Conservation (phyloP, 2,888 invertebrate genomes). For the Matsumyia berberina region DNA sequence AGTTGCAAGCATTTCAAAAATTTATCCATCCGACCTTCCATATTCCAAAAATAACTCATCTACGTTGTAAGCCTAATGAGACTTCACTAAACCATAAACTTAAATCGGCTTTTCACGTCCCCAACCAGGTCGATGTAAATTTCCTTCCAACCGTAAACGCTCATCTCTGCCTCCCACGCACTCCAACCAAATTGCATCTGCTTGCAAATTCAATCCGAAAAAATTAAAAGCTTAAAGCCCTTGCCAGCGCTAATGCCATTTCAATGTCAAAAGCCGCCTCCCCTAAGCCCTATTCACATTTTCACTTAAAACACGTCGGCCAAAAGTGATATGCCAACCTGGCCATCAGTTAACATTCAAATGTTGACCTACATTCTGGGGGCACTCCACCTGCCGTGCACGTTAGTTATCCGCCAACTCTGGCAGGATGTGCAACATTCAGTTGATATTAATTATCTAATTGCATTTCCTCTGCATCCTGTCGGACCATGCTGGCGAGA, state of each 20-base stretch:
- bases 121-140: background rate
- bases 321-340: background rate
- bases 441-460: slow-evolving; percentile 67
- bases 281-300: background rate
- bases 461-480: slow-evolving; percentile 56
- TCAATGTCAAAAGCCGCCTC: slow-evolving; percentile 3
- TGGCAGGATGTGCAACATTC: slow-evolving; percentile 21
- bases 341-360: slow-evolving; percentile 30
- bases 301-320: background rate
- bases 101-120: background rate
- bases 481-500: background rate
- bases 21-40: too few relatives aligned
- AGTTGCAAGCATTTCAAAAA: too few relatives aligned
- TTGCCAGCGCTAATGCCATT: background rate
- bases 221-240: slow-evolving; percentile 22
- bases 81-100: too few relatives aligned
- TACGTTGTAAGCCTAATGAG: too few relatives aligned
- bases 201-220: background rate
- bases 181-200: slow-evolving; percentile 2
- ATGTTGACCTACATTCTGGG: slow-evolving; percentile 52
- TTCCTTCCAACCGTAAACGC: background rate
- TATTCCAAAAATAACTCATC: too few relatives aligned
- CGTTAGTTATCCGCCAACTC: slow-evolving; percentile 17
- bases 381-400: slow-evolving; percentile 2
- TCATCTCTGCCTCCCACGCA: background rate